These are phyloP conservation scores for Coptodon rendalli DNA, from an alignment of 2,113 vertebrate genomes.

Conservation along the genomic window DNA sequence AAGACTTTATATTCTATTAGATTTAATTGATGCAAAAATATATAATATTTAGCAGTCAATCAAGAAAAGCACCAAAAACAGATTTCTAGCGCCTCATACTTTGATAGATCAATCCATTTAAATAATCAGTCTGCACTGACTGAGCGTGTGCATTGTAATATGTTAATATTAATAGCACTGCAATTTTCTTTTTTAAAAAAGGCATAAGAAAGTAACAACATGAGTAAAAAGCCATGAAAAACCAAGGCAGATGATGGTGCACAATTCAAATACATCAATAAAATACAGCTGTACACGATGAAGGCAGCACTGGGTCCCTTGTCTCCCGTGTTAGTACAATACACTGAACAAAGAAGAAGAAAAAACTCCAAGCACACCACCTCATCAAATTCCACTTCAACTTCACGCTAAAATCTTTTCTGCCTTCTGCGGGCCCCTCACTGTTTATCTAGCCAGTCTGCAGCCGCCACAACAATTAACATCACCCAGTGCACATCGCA, in stretches of 20 bases:
- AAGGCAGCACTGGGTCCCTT: constrained; percentile 21
- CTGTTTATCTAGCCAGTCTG: background rate
- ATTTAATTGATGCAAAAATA: background rate
- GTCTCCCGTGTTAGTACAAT: background rate
- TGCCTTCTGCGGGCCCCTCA: background rate
- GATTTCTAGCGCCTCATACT: background rate
- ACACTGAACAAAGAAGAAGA: background rate
- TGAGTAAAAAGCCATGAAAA: background rate
- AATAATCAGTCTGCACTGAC: background rate
- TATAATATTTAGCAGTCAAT: background rate
- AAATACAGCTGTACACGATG: background rate
- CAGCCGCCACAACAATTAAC: background rate
- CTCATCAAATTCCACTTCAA: background rate
- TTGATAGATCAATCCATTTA: background rate
- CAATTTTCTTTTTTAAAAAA: background rate
- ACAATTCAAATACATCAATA: background rate
- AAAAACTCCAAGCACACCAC: background rate
- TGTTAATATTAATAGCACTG: background rate
- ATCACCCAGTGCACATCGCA: background rate
- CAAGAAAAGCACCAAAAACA: background rate
- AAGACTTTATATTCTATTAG: background rate
- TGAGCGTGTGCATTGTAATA: background rate
- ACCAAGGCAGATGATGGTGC: constrained; percentile 7
- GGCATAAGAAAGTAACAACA: background rate
- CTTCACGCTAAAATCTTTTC: background rate